These are phyloP conservation scores for Tinea semifulvella DNA, from an alignment of 2,888 invertebrate genomes.

Conservation along the genomic window DNA sequence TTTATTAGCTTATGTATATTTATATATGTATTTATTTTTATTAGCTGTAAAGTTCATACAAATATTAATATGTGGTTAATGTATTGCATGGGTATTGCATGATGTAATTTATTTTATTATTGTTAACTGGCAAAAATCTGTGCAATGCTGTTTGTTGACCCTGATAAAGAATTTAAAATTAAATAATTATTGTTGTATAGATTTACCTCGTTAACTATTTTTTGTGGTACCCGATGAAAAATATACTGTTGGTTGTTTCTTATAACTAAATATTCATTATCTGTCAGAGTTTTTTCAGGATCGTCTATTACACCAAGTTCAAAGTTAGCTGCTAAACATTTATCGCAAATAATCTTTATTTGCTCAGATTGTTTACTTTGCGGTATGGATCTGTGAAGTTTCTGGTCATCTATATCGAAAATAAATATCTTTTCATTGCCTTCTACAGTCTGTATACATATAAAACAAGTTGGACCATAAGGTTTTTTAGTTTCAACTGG, in stretches of 20 bases:
- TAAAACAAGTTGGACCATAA: slow-evolving; percentile 45
- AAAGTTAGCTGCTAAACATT: slow-evolving; percentile 45
- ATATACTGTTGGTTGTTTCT: slow-evolving; percentile 57
- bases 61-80: too few species aligned
- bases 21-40: too few species aligned
- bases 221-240: slow-evolving; percentile 23
- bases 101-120: too few species aligned
- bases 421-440: slow-evolving; percentile 46
- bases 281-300: slow-evolving; percentile 40
- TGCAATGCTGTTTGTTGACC: slow-evolving; percentile 21
- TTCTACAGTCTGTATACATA: slow-evolving; percentile 43
- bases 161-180: slow-evolving; percentile 16
- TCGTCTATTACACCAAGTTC: slow-evolving; percentile 42
- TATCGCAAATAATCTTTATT: slow-evolving; percentile 49
- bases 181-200: too few species aligned
- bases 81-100: too few species aligned
- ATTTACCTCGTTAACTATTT: neutral
- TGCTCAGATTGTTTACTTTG: slow-evolving; percentile 42
- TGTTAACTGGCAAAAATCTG: too few species aligned
- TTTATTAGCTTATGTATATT: too few species aligned
- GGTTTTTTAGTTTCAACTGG: slow-evolving; percentile 35
- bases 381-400: slow-evolving; percentile 43
- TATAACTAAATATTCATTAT: slow-evolving; percentile 52
- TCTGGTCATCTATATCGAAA: slow-evolving; percentile 57
- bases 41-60: too few species aligned